Evolutionary conservation across 2,888 invertebrate genomes (phyloP).

Genomic region (Ellobium chinense): DNA sequence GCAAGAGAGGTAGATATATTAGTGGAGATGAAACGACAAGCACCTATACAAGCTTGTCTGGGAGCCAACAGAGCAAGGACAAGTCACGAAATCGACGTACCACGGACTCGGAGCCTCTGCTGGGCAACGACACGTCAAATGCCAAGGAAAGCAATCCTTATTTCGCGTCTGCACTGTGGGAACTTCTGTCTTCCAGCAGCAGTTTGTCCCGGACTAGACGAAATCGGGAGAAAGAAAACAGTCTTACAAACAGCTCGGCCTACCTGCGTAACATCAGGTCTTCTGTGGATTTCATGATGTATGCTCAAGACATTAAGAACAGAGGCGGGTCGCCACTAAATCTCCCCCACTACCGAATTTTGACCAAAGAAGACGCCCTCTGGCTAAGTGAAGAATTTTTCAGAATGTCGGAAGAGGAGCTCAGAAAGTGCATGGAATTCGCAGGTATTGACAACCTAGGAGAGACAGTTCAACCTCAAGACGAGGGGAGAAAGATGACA

Average conservation of each 20-base stretch:
- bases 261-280: background rate
- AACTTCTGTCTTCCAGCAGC: background rate
- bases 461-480: no score
- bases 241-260: background rate
- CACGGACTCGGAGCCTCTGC: background rate
- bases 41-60: background rate
- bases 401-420: background rate
- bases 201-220: background rate
- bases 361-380: background rate
- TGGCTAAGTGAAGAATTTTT: background rate
- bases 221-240: no score
- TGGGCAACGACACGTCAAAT: background rate
- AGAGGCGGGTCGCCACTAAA: background rate
- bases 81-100: background rate
- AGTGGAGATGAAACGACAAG: background rate
- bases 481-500: no score
- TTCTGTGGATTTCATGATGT: conserved; percentile 10
- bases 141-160: background rate
- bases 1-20: no score
- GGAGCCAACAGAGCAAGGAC: background rate
- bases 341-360: conserved; percentile 1
- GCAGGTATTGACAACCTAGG: conserved; percentile 4
- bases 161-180: no score
- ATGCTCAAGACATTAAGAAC: background rate
- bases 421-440: background rate